phyloP scores from a whole-genome alignment of 2,113 vertebrate species.

The Cisticola juncidis region DNA sequence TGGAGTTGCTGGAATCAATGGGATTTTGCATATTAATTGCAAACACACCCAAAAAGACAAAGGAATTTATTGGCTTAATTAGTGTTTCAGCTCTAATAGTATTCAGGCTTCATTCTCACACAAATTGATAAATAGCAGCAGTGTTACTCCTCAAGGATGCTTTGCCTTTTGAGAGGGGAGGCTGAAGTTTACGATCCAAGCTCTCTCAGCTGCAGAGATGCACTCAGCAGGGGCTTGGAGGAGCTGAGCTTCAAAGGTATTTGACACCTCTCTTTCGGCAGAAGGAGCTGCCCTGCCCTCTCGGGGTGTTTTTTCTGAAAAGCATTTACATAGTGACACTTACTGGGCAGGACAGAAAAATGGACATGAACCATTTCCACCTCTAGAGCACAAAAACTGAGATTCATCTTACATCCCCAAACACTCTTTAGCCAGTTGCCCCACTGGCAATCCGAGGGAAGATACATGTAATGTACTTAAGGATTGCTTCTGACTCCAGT shows the following conservation, averaged over 20 bases:
- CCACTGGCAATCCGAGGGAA: background rate
- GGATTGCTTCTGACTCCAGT: background rate
- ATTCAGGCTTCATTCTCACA: constrained; percentile 14
- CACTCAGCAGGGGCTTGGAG: background rate
- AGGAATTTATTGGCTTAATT: constrained; percentile 61
- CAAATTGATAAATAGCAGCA: constrained; percentile 20
- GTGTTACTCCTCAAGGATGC: background rate
- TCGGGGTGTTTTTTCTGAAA: background rate
- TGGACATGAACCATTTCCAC: background rate
- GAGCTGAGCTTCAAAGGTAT: background rate
- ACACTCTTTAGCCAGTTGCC: background rate
- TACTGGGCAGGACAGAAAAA: background rate
- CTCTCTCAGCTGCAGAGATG: background rate
- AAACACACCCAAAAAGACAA: constrained; percentile 31
- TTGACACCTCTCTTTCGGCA: background rate
- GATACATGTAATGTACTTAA: background rate
- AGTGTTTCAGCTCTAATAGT: constrained; percentile 29
- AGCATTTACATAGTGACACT: background rate
- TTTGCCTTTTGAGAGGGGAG: background rate
- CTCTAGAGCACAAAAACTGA: background rate
- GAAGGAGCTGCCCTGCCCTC: background rate
- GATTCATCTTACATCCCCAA: background rate
- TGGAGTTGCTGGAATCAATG: constrained; percentile 33
- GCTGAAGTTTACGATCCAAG: background rate
- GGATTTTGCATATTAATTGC: constrained; percentile 70